These are phyloP conservation scores for Syrista parreyssii DNA, from an alignment of 2,888 invertebrate genomes.

Conservation along the genomic window DNA sequence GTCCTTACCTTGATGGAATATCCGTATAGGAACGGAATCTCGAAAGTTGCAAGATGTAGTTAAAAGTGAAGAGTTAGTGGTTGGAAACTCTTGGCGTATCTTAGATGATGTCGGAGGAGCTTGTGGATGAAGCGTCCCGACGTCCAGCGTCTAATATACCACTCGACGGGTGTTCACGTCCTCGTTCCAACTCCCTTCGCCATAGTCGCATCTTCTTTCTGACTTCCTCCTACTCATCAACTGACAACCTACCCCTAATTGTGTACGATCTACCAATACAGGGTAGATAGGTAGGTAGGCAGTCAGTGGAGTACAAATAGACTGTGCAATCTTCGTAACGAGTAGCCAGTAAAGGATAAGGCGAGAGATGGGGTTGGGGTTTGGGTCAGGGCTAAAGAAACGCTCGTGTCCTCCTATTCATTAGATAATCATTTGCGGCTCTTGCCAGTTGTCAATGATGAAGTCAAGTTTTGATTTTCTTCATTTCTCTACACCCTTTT, in stretches of 20 bases:
- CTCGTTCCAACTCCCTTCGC: conserved; percentile 68
- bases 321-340: conserved; percentile 54
- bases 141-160: conserved; percentile 60
- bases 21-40: neutral
- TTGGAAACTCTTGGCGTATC: conserved; percentile 34
- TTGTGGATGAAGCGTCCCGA: conserved; percentile 56
- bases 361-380: neutral
- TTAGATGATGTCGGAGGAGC: conserved; percentile 29
- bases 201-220: conserved; percentile 61
- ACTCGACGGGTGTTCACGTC: conserved; percentile 51
- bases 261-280: conserved; percentile 22
- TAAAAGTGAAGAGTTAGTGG: neutral
- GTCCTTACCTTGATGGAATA: neutral
- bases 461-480: neutral
- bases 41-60: neutral
- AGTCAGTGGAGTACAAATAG: conserved; percentile 41
- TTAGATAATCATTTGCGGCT: neutral
- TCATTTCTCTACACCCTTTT: neutral
- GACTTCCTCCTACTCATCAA: conserved; percentile 14
- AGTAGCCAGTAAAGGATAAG: conserved; percentile 30
- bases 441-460: neutral
- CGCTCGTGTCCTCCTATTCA: neutral
- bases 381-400: neutral
- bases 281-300: conserved; percentile 19
- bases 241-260: conserved; percentile 38